Conservation (phyloP, 1,140 invertebrate genomes). For the Caenorhabditis brenneri region DNA sequence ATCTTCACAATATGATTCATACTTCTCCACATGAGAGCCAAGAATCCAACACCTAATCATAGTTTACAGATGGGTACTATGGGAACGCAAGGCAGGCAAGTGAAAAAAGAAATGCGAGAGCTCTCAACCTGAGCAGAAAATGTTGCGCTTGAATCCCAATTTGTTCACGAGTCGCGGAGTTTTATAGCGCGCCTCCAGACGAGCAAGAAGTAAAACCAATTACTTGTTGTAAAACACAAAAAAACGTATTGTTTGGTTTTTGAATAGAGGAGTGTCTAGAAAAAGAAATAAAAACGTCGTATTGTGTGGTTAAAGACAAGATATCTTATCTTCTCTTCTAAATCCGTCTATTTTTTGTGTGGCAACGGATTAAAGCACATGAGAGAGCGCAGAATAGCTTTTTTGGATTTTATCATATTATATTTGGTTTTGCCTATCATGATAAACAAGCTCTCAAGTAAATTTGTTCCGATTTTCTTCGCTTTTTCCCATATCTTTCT, state of each 20-base stretch:
- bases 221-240: background rate
- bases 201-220: background rate
- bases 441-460: background rate
- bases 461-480: background rate
- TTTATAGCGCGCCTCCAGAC: constrained; percentile 2
- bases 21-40: no score
- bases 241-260: background rate
- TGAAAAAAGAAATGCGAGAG: background rate
- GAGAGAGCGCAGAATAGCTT: background rate
- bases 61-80: background rate
- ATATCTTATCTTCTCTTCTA: background rate
- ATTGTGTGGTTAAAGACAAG: background rate
- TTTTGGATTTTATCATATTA: background rate
- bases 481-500: background rate
- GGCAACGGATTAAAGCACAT: background rate
- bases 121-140: background rate
- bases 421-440: background rate
- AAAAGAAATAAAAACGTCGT: background rate
- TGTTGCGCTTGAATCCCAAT: background rate
- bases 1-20: no score
- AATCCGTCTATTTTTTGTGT: background rate
- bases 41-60: no score
- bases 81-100: background rate
- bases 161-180: background rate
- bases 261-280: background rate